Evolutionary conservation across 2,113 vertebrate species (phyloP).

Genomic region (Tychaedon coryphoeus): DNA sequence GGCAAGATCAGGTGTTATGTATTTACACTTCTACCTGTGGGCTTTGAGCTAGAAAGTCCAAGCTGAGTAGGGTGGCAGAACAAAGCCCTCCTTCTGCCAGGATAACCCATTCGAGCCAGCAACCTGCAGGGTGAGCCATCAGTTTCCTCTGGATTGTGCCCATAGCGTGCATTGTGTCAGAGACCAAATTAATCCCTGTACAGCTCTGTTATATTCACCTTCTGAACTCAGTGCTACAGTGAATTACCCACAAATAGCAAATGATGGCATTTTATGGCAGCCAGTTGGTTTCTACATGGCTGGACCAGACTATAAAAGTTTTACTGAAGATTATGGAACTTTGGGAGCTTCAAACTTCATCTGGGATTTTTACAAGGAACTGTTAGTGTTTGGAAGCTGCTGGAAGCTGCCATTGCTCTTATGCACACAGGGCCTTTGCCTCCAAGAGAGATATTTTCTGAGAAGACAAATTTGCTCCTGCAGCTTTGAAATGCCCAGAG

Average conservation of each 20-base stretch:
- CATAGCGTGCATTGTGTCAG: neutral
- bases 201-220: neutral
- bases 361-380: neutral
- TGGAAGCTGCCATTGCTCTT: neutral
- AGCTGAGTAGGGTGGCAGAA: neutral
- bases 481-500: neutral
- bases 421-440: neutral
- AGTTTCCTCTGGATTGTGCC: neutral
- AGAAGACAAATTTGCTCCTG: constrained; percentile 21
- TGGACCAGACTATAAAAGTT: neutral
- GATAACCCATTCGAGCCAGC: neutral
- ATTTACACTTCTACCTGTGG: neutral
- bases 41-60: neutral
- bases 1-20: neutral
- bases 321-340: neutral
- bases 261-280: neutral
- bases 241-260: neutral
- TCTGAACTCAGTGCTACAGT: neutral
- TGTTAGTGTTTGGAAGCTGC: neutral
- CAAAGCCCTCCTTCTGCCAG: neutral
- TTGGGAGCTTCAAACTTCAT: neutral
- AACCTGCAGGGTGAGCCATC: neutral
- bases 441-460: neutral
- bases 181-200: neutral
- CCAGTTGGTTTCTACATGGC: neutral